A percentile compares a stretch with the other conserved stretches of the same genome.
These are phyloP conservation scores for Drosophila tropicalis DNA, from an alignment of 1,140 invertebrate genomes.

Conservation along the genomic window DNA sequence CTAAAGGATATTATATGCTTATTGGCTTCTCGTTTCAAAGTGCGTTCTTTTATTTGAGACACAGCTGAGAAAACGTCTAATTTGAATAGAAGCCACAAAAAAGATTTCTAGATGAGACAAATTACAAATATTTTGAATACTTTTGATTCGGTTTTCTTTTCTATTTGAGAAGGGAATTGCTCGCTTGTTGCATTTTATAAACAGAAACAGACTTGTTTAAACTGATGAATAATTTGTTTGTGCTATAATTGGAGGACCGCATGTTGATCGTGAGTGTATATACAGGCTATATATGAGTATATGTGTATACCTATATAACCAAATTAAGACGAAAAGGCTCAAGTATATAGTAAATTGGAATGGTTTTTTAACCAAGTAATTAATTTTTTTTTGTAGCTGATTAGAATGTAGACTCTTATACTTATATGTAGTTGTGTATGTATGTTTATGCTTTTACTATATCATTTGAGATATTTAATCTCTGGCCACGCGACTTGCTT, in stretches of 20 bases:
- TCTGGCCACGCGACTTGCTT: slow-evolving; percentile 59
- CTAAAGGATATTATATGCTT: no score
- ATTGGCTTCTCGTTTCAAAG: no score
- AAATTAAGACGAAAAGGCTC: background rate
- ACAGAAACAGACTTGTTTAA: background rate
- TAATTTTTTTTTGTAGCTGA: background rate
- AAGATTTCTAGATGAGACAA: no score
- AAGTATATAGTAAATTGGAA: background rate
- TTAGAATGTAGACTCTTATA: background rate
- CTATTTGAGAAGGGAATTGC: no score
- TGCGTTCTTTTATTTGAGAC: no score
- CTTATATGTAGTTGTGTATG: background rate
- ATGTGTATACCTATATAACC: no score
- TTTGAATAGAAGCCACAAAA: no score
- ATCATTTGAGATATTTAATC: slow-evolving; percentile 38
- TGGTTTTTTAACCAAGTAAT: no score
- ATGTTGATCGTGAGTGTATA: background rate
- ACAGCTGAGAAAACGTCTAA: no score
- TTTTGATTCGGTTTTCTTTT: no score
- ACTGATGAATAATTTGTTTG: background rate
- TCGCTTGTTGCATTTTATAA: no score
- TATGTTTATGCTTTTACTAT: slow-evolving; percentile 1
- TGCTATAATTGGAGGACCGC: background rate
- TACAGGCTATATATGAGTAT: no score
- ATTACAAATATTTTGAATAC: background rate